Percentiles rank a stretch among this genome's conserved stretches.
These are phyloP conservation scores for Sinodicranocentrus sp. DNA, from an alignment of 2,888 invertebrate genomes.

Conservation along the genomic window DNA sequence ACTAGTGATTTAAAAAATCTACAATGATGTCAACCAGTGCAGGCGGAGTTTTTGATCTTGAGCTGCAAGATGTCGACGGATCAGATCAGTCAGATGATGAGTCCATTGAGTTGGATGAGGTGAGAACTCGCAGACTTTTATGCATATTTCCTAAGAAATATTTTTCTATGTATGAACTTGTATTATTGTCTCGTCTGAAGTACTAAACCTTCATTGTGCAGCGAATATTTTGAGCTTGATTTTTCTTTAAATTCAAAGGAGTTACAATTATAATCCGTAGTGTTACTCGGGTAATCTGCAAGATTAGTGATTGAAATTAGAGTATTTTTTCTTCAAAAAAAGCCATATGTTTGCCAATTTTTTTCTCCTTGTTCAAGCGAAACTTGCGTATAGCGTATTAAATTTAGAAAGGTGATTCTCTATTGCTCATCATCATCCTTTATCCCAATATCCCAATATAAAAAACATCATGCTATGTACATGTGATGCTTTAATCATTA, in stretches of 20 bases:
- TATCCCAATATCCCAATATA: not conserved
- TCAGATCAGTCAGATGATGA: constrained; percentile 85
- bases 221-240: too few relatives aligned
- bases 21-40: constrained; percentile 77
- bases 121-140: constrained; percentile 79
- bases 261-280: too few relatives aligned
- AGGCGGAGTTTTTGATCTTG: constrained; percentile 96
- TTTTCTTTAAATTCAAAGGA: too few relatives aligned
- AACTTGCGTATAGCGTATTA: not conserved
- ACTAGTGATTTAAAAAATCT: constrained; percentile 19
- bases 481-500: too few relatives aligned
- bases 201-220: too few relatives aligned
- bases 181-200: too few relatives aligned
- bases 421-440: not conserved
- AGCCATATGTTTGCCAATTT: not conserved
- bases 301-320: too few relatives aligned
- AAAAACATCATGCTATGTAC: not conserved
- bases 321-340: too few relatives aligned
- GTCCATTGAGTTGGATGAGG: constrained; percentile 91
- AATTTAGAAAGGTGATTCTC: constrained; percentile 10
- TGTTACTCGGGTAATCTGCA: too few relatives aligned
- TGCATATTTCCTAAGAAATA: too few relatives aligned
- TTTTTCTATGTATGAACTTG: too few relatives aligned
- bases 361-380: not conserved
- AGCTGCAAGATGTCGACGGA: constrained; percentile 85